A percentile compares a stretch with the other conserved stretches of the same genome.
phyloP scores from a whole-genome alignment of 2,888 invertebrate species.

The Aspidiotus destructor region DNA sequence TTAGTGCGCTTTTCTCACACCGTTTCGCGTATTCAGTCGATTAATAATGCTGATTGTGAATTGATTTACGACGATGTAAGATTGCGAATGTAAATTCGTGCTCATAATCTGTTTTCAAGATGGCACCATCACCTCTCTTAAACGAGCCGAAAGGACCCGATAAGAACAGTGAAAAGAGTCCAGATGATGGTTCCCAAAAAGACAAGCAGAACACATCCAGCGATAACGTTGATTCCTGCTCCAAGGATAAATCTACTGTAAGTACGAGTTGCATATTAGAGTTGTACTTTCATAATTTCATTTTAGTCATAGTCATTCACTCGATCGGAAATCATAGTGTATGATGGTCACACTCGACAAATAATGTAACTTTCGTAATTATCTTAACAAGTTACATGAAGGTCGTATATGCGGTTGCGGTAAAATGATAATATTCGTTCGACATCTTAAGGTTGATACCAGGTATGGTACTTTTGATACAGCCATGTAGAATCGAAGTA shows the following conservation, averaged over 20 bases:
- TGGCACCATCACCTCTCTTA: conserved; percentile 28
- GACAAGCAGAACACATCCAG: conserved; percentile 17
- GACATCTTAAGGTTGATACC: too few relatives aligned
- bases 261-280: background rate
- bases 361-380: too few relatives aligned
- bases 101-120: conserved; percentile 18
- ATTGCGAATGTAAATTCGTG: conserved; percentile 21
- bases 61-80: conserved; percentile 15
- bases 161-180: conserved; percentile 19
- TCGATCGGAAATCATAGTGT: too few relatives aligned
- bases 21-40: background rate
- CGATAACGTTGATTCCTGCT: background rate
- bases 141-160: conserved; percentile 27
- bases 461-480: too few relatives aligned
- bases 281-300: too few relatives aligned
- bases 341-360: too few relatives aligned
- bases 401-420: too few relatives aligned
- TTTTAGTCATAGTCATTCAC: too few relatives aligned
- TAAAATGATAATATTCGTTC: too few relatives aligned
- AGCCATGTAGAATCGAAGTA: too few relatives aligned
- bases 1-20: background rate
- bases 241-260: conserved; percentile 22
- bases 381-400: too few relatives aligned
- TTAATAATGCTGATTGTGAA: background rate
- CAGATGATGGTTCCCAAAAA: conserved; percentile 14